Conservation (phyloP, 2,113 vertebrate species). For the Hydropotes inermis region DNA sequence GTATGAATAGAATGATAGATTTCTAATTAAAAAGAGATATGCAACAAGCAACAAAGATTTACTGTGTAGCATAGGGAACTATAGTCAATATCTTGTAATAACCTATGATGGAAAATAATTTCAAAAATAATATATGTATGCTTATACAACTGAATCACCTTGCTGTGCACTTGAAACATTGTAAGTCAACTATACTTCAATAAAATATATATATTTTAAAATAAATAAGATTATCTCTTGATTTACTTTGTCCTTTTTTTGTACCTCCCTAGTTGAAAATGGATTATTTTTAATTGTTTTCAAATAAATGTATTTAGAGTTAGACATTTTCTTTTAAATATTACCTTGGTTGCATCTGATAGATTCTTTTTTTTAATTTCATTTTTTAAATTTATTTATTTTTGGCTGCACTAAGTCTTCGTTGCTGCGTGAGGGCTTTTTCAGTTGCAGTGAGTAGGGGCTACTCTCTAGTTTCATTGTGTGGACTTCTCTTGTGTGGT, state of each 20-base stretch:
- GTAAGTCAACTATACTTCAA: background rate
- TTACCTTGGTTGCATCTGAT: background rate
- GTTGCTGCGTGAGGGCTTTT: background rate
- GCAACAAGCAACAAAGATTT: too few relatives aligned
- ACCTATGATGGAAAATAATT: too few relatives aligned
- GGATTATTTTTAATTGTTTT: background rate
- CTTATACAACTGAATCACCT: background rate
- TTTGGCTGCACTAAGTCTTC: background rate
- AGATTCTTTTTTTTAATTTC: background rate
- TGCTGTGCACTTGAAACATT: background rate
- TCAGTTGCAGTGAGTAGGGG: background rate
- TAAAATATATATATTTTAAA: background rate
- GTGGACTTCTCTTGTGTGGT: background rate
- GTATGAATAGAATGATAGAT: too few relatives aligned
- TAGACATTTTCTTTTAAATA: background rate
- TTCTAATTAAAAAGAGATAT: too few relatives aligned
- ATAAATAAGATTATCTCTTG: background rate
- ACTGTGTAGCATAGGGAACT: too few relatives aligned
- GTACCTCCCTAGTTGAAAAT: background rate
- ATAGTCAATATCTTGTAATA: too few relatives aligned
- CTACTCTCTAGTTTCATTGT: background rate
- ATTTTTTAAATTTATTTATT: background rate
- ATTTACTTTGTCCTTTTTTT: background rate
- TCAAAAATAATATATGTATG: background rate
- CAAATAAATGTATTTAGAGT: background rate